Evolutionary conservation across 2,113 vertebrate species (phyloP), one percentile per base, ranked within the genome.

Genomic region (Boleophthalmus pectinirostris): DNA sequence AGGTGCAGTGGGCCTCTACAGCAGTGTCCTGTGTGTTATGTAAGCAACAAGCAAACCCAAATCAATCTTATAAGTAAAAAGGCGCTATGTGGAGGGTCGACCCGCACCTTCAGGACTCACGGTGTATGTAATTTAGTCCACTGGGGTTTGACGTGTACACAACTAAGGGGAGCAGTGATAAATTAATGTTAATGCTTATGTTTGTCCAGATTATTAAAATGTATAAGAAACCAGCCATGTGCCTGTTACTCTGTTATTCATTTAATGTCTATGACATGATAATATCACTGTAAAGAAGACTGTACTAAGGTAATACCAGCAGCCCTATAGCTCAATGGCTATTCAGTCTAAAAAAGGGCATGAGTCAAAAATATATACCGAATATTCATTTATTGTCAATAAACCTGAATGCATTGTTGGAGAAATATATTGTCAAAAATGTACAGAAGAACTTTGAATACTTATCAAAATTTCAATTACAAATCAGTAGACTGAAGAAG

Each of bases 171-270:
- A 75, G 87, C 77, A 78, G 86, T 83, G 78, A 67, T 83, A 77
- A 87, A 85, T 84, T 85, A 87, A 63, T 90, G 90, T 90, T 86
- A 49, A 89, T 90, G 88, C 90, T 82, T 88, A 88, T 89, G 86
- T 89, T 91, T 90, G 90, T 91, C 61, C 58, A 88, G 70, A 84
- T 83, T 75, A 88, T 88, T 86, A 88, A 88, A 86, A 79, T 90
- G 87, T 90, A 87, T 87, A 91, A 86, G 89, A 90, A 90, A 88
- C 21, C 76, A 77, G n/a, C 81, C 51, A 45, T 82, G 70, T 75
- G 68, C 56, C 61, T 43, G 76, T 54, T 51, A 51, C 18, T 51
- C 82, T 82, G 10, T 61, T 29, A 56, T 72, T 15, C 16, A 46
- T 7, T 6, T 14, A 72, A 24, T n/a, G 67, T 9, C 38, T 43